phyloP scores from a whole-genome alignment of 2,113 vertebrate species.

The Arothron firmamentum region DNA sequence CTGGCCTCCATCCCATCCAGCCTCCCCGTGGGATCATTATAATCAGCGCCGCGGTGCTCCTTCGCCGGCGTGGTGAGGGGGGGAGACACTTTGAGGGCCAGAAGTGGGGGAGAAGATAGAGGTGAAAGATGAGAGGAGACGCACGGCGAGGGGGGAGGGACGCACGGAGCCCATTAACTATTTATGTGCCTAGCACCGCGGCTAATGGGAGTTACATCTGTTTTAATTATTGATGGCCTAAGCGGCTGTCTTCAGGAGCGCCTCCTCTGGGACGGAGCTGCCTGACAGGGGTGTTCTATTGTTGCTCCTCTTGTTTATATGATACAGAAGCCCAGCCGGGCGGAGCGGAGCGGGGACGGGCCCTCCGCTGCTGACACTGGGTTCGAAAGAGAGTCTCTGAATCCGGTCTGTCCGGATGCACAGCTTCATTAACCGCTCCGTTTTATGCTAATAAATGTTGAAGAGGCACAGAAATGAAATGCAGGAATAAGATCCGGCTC shows the following conservation, averaged over 20 bases:
- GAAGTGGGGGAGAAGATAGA: slow-evolving; percentile 11
- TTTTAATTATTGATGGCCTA: slow-evolving; percentile 80
- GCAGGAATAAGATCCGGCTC: background rate
- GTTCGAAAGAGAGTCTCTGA: slow-evolving; percentile 7
- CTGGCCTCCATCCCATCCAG: slow-evolving; percentile 34
- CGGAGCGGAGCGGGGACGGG: too few relatives aligned
- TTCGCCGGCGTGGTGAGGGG: slow-evolving; percentile 20
- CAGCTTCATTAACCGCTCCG: background rate
- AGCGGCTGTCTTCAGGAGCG: slow-evolving; percentile 68
- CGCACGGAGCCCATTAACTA: slow-evolving; percentile 72
- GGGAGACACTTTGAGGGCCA: slow-evolving; percentile 10
- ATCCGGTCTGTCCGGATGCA: slow-evolving; percentile 16
- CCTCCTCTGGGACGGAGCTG: slow-evolving; percentile 39
- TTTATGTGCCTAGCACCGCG: slow-evolving; percentile 65
- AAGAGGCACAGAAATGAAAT: background rate
- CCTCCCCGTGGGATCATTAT: slow-evolving; percentile 55
- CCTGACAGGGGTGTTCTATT: slow-evolving; percentile 53
- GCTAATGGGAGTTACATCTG: slow-evolving; percentile 75
- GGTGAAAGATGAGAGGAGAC: slow-evolving; percentile 48
- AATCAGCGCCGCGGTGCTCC: slow-evolving; percentile 46
- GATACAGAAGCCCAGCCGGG: slow-evolving; percentile 32
- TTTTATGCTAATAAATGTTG: background rate
- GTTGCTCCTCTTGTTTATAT: slow-evolving; percentile 60
- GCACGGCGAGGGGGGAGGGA: slow-evolving; percentile 42
- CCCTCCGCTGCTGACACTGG: slow-evolving; percentile 17